Conservation (phyloP, 2,888 invertebrate genomes). For the Calameuta filiformis region DNA sequence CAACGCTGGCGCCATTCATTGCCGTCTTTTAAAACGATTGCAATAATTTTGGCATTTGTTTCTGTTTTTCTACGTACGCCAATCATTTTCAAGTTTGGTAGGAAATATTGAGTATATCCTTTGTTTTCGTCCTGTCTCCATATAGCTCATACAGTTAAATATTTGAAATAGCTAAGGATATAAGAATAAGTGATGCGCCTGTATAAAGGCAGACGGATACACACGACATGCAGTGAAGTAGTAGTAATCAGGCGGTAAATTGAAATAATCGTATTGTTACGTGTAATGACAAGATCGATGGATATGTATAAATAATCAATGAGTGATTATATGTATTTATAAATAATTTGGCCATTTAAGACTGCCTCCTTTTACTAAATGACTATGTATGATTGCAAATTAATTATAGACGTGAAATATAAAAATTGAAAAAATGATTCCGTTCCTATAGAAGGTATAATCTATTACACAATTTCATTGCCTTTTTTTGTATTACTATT, state of each 20-base stretch:
- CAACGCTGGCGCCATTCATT: conserved; percentile 46
- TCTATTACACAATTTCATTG: neutral
- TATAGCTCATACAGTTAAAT: neutral
- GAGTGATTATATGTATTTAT: neutral
- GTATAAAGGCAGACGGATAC: neutral
- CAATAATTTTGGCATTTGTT: neutral
- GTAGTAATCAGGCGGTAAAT: neutral
- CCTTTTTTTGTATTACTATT: neutral
- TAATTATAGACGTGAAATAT: neutral
- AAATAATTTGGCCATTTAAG: neutral
- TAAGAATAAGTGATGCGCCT: neutral
- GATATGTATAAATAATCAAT: neutral
- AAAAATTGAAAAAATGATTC: neutral
- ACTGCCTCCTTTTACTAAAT: neutral
- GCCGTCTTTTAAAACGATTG: conserved; percentile 21
- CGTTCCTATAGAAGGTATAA: neutral
- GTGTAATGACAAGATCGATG: neutral
- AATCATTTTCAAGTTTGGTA: neutral
- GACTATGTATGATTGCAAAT: neutral
- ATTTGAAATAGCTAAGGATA: neutral
- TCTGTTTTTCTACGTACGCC: neutral
- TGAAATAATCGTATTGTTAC: neutral
- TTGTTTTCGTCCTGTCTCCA: neutral
- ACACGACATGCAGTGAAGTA: neutral
- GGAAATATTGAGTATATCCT: neutral